Evolutionary conservation across 2,797 vertebrate species (phyloP).

Genomic region (Vultur gryphus): DNA sequence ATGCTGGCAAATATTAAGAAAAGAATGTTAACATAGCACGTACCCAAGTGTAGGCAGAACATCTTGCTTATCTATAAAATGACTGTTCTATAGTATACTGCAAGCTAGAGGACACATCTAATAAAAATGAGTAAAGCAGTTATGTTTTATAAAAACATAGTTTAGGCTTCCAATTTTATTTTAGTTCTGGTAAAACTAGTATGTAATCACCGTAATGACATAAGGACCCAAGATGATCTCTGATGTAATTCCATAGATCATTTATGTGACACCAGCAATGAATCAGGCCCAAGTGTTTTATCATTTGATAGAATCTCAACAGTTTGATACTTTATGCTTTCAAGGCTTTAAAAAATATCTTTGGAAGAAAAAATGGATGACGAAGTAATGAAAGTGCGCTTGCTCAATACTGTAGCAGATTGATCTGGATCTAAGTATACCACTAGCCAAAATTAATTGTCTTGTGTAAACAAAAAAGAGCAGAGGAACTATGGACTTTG

Average conservation of each 20-base stretch:
- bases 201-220: background rate
- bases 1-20: background rate
- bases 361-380: background rate
- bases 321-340: background rate
- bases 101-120: background rate
- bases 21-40: background rate
- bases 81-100: background rate
- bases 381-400: background rate
- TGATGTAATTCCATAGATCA: background rate
- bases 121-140: background rate
- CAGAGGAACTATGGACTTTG: background rate
- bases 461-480: background rate
- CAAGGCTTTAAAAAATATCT: background rate
- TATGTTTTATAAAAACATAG: background rate
- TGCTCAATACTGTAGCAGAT: background rate
- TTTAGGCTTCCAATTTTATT: background rate
- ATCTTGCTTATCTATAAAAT: background rate
- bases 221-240: background rate
- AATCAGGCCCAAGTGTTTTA: background rate
- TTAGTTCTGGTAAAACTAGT: background rate
- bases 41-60: background rate
- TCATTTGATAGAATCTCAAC: background rate
- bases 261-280: background rate
- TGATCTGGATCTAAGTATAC: background rate
- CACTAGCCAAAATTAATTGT: background rate